Evolutionary conservation across 2,888 invertebrate genomes (phyloP).

Genomic region (Diarsia dahlii): DNA sequence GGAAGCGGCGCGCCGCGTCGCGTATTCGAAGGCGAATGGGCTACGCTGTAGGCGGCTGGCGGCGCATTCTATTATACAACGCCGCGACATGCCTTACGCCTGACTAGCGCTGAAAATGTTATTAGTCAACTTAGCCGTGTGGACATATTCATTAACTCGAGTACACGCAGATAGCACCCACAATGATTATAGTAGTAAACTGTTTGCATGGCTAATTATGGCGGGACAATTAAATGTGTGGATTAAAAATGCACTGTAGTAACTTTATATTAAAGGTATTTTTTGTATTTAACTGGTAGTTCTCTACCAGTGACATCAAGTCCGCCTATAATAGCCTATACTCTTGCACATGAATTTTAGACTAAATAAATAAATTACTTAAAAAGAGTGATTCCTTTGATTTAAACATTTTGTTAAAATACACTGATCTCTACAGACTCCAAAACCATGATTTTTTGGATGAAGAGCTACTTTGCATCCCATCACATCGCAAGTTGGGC

Average conservation of each 20-base stretch:
- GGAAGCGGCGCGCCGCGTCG: slow-evolving; percentile 79
- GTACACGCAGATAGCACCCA: slow-evolving; percentile 63
- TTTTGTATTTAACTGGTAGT: background rate
- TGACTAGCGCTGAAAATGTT: slow-evolving; percentile 64
- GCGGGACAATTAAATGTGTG: slow-evolving; percentile 14
- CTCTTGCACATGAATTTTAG: too few species aligned
- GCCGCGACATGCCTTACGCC: slow-evolving; percentile 71
- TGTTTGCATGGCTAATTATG: slow-evolving; percentile 61
- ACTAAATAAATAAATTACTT: too few species aligned
- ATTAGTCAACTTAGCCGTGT: slow-evolving; percentile 69
- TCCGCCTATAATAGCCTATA: too few species aligned
- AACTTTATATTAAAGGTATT: background rate
- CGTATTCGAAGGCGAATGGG: slow-evolving; percentile 82
- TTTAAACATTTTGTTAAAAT: too few species aligned
- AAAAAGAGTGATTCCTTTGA: too few species aligned
- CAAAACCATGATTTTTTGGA: background rate
- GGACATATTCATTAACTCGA: slow-evolving; percentile 69
- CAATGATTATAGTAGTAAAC: slow-evolving; percentile 62
- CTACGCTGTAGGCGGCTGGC: slow-evolving; percentile 52
- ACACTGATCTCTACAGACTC: too few species aligned
- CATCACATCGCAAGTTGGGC: background rate
- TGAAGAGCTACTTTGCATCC: background rate
- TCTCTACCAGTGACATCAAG: too few species aligned
- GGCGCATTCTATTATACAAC: slow-evolving; percentile 47
- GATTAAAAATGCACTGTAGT: slow-evolving; percentile 11